phyloP scores from a whole-genome alignment of 35 echinoderm and acorn worm species.

The Strongylocentrotus purpuratus region DNA sequence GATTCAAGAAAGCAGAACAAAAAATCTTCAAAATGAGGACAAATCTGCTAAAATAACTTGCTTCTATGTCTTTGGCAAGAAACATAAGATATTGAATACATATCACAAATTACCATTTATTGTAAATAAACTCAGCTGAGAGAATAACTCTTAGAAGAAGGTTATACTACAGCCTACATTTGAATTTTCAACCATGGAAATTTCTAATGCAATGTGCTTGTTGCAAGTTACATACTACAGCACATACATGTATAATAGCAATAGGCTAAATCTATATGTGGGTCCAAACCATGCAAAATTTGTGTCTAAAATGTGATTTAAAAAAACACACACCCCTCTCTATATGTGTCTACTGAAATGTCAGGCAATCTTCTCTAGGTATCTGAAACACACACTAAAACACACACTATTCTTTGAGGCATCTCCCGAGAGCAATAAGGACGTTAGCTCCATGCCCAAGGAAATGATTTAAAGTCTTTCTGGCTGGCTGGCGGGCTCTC shows the following conservation, averaged over 20 bases:
- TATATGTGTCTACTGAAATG: not conserved
- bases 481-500: not conserved
- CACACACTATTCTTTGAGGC: not conserved
- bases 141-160: not conserved
- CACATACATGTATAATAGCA: no score
- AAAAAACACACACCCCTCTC: not conserved
- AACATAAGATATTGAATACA: not conserved
- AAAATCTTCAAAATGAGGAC: not conserved
- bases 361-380: not conserved
- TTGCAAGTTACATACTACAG: no score
- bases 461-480: not conserved
- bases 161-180: not conserved
- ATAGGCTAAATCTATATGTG: not conserved
- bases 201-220: no score
- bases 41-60: not conserved
- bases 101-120: not conserved
- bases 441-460: not conserved
- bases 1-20: not conserved
- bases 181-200: not conserved
- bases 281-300: not conserved
- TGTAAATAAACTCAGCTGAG: not conserved
- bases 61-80: not conserved
- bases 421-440: not conserved
- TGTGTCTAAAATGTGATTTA: not conserved
- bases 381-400: not conserved